Base-by-base conservation (phyloP, 2,888 invertebrate genomes). In the Drosophila histrio region DNA sequence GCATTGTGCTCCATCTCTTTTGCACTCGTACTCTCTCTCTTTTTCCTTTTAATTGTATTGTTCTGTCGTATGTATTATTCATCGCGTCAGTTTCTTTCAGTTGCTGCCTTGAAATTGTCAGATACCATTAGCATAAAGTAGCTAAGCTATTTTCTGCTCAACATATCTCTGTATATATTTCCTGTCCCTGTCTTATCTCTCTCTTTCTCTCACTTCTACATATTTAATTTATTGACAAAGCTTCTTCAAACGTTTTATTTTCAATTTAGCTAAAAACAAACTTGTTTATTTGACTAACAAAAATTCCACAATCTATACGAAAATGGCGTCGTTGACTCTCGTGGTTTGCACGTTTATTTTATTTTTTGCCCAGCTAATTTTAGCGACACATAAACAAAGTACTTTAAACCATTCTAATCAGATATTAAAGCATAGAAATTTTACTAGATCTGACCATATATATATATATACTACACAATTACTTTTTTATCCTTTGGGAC, bases 61-160 rank as follows among this genome's bases (percentile, higher is more conserved):
- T 28, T 28, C 7, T 24, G 3, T 21, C 43, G 56, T 15, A 62
- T 75, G 43, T 34, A 75, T 76, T 74, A 76, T 76, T 75, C 71
- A 73, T 71, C 52, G 56, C 11, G 57, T 59, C 19, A 30, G 47
- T 64, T 58, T 50, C 41, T 58, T 43, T 39, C n/a, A 22, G 17
- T 32, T 57, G 47, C 32, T 69, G 72, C 69, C 76, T 87, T 80
- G 77, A 57, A 71, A 66, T 67, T 65, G 71, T 73, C 74, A 62
- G 67, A 74, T 72, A 68, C 66, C 87, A 83, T 83, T 87, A 87
- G 74, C 83, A 87, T 83, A 87, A 87, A 87, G 62, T 72, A 77
- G 59, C 76, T 34, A 36, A 54, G 61, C 87, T 82, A 86, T 82
- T 82, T 82, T 73, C 53, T 57, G 30, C 30, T 56, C 59, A 68